Conservation (phyloP, 2,797 vertebrate species). For the Bucorvus abyssinicus region DNA sequence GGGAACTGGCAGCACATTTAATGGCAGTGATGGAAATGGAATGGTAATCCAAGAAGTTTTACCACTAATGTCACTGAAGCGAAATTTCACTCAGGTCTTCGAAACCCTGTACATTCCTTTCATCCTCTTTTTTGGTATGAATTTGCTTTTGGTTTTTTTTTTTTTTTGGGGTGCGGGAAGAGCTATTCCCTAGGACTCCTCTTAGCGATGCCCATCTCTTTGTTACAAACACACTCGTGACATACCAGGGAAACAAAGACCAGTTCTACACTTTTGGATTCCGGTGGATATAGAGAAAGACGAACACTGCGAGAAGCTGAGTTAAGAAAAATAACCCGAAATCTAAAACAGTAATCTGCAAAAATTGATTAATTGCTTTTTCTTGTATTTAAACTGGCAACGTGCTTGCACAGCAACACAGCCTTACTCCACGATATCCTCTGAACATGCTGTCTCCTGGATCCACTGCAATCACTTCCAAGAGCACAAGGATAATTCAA, state of each 20-base stretch:
- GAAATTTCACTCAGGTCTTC: background rate
- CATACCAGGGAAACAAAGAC: background rate
- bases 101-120: background rate
- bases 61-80: background rate
- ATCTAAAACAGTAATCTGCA: background rate
- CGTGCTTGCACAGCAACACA: background rate
- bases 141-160: background rate
- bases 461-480: background rate
- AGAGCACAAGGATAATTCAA: background rate
- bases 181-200: background rate
- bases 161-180: background rate
- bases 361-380: background rate
- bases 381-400: background rate
- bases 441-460: background rate
- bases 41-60: background rate
- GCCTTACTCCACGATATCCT: background rate
- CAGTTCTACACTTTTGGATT: background rate
- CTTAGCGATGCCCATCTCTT: background rate
- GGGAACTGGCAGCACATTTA: background rate
- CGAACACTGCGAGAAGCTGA: background rate
- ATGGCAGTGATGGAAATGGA: background rate
- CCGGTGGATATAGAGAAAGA: background rate
- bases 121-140: background rate
- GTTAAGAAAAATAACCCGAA: background rate
- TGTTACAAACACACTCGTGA: background rate